Evolutionary conservation across 92 coral and sea anemone genomes (phyloP), one percentile per base, ranked within the genome.

Genomic region (Epizoanthus stellaris): DNA sequence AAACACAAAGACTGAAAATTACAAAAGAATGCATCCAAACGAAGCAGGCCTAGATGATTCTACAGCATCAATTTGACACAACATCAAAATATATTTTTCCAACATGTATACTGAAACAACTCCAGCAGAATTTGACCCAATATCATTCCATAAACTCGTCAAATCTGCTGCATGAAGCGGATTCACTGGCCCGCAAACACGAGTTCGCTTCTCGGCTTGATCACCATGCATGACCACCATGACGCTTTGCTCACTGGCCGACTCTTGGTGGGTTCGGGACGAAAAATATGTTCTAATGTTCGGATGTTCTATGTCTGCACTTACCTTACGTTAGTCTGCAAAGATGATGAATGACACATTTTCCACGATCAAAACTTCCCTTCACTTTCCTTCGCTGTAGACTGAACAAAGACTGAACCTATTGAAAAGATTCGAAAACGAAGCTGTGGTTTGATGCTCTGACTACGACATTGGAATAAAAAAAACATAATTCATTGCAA

Each of bases 151-250:
- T 59, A 59, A 59, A 59, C 20, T 59, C 64, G 20, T 8, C 64
- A 59, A 59, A 59, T 59, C 14, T 59, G n/a, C 0, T 59, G n/a
- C 21, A 17, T 59, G 20, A 59, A 59, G 64, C n/a, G 64, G 11
- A 59, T n/a, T 59, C 64, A 59, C 64, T 59, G 64, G 64, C 64
- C 64, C 64, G 64, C 64, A 59, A 59, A 59, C 64, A 59, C 11
- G 20, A 59, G 20, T 45, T 45, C 52, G 11, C 64, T 15, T 15
- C n/a, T 5, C 19, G 11, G 64, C 21, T 15, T 59, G 64, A 8
- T 59, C 64, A 5, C 64, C 3, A 19, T 17, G 64, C 64, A 13
- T 59, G n/a, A 59, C 64, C 64, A 5, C 64, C 64, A 59, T 59
- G 64, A 19, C 64, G 64, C 64, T 59, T 59, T 17, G 64, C 64